Percentiles rank a stretch among this genome's conserved stretches.
Conservation (phyloP, 2,888 invertebrate species). For the Malthinus flaveolus region DNA sequence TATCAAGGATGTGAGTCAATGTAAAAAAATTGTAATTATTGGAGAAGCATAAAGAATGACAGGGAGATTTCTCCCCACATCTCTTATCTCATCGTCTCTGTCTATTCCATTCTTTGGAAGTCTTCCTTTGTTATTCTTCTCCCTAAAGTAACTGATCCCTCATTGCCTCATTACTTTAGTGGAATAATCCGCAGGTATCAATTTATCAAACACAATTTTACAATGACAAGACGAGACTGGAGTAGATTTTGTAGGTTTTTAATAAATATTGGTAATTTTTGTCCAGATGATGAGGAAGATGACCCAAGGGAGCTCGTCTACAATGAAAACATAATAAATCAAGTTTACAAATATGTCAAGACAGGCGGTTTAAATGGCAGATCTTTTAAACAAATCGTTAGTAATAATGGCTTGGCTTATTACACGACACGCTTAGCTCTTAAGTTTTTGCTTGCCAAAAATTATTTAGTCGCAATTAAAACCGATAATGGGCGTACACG, state of each 20-base stretch:
- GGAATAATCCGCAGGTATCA: too few relatives aligned
- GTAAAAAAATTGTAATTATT: too few relatives aligned
- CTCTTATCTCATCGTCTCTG: too few relatives aligned
- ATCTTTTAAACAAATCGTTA: conserved; percentile 37
- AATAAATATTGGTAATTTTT: not conserved
- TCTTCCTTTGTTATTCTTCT: too few relatives aligned
- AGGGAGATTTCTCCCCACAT: too few relatives aligned
- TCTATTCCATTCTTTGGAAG: too few relatives aligned
- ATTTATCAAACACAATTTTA: not conserved
- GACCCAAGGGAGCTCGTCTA: conserved; percentile 31
- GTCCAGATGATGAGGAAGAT: conserved; percentile 31
- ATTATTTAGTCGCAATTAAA: conserved; percentile 36
- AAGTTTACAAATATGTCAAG: conserved; percentile 41
- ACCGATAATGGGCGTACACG: conserved; percentile 44
- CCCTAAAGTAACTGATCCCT: too few relatives aligned
- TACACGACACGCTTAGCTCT: conserved; percentile 39
- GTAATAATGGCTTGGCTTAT: conserved; percentile 38
- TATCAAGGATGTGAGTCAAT: too few relatives aligned
- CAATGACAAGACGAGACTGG: not conserved
- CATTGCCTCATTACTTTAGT: too few relatives aligned
- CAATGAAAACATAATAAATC: conserved; percentile 45
- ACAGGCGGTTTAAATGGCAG: conserved; percentile 40
- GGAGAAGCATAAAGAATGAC: too few relatives aligned
- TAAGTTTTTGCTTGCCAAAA: conserved; percentile 36
- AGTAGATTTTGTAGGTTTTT: too few relatives aligned